phyloP scores from a whole-genome alignment of 1,140 invertebrate genomes.

The Listronotus oregonensis region DNA sequence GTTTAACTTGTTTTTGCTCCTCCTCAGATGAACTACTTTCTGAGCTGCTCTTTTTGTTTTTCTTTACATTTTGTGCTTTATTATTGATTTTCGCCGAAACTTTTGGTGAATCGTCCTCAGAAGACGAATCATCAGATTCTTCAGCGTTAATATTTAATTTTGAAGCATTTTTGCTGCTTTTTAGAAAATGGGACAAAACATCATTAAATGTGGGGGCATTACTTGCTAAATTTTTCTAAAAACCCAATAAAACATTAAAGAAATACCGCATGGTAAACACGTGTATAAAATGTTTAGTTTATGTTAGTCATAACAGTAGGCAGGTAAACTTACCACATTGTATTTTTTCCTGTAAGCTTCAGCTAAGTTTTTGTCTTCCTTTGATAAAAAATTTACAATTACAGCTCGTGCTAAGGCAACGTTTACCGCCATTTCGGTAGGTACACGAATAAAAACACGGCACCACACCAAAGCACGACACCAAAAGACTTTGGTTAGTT shows the following conservation, averaged over 20 bases:
- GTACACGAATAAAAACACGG: slow-evolving; percentile 5
- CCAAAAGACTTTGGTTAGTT: background rate
- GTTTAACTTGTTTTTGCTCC: slow-evolving; percentile 30
- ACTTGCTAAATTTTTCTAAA: slow-evolving; percentile 30
- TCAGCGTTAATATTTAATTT: slow-evolving; percentile 34
- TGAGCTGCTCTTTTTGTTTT: slow-evolving; percentile 30
- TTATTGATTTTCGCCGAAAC: slow-evolving; percentile 20
- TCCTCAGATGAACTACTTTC: slow-evolving; percentile 42
- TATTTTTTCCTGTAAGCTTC: slow-evolving; percentile 65
- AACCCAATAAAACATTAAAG: slow-evolving; percentile 12
- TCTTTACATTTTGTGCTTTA: slow-evolving; percentile 34
- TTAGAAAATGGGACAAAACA: slow-evolving; percentile 41
- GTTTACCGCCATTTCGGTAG: slow-evolving; percentile 41
- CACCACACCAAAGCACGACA: background rate
- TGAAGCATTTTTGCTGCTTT: slow-evolving; percentile 37
- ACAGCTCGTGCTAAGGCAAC: slow-evolving; percentile 53
- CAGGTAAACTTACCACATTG: slow-evolving; percentile 62
- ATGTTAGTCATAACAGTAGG: background rate
- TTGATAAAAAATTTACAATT: slow-evolving; percentile 62
- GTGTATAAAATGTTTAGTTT: slow-evolving; percentile 7
- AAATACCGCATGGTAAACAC: slow-evolving; percentile 21
- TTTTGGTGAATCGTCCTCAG: slow-evolving; percentile 45
- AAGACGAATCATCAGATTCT: slow-evolving; percentile 42
- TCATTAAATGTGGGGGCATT: slow-evolving; percentile 41
- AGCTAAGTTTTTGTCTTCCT: slow-evolving; percentile 63